Conservation (phyloP, 2,113 vertebrate genomes). For the Ahaetulla prasina region DNA sequence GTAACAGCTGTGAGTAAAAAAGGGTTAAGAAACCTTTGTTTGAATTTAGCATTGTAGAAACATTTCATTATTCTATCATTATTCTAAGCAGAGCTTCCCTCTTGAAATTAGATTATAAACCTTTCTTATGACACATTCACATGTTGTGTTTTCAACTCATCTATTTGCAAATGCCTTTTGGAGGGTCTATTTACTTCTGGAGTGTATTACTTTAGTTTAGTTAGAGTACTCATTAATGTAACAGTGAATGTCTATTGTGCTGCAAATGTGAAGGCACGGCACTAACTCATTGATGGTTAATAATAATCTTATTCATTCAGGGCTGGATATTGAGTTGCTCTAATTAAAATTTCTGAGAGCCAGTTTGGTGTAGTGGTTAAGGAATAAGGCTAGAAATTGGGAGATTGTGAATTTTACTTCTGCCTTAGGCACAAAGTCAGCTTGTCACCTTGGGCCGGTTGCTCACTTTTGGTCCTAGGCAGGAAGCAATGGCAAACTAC, state of each 20-base stretch:
- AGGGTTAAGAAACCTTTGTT: constrained; percentile 8
- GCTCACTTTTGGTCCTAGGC: neutral
- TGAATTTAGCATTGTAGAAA: constrained; percentile 10
- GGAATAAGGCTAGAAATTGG: neutral
- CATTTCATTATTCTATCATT: accelerated
- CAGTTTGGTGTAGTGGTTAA: neutral
- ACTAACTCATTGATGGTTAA: neutral
- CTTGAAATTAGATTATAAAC: neutral
- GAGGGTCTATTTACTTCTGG: neutral
- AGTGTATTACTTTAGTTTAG: neutral
- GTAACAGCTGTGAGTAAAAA: constrained; percentile 22
- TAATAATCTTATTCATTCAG: neutral
- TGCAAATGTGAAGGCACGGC: neutral
- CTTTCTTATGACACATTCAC: neutral
- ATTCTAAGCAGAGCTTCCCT: neutral
- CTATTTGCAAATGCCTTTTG: neutral
- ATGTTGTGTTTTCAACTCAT: neutral
- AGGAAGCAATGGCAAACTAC: neutral
- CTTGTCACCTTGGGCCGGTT: neutral
- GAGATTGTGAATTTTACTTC: neutral
- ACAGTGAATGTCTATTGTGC: neutral
- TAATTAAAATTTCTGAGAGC: neutral
- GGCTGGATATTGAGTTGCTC: neutral
- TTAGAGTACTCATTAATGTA: neutral
- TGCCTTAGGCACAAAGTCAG: neutral